These are phyloP conservation scores for Incurvaria masculella DNA, from an alignment of 2,888 invertebrate genomes.

Conservation along the genomic window DNA sequence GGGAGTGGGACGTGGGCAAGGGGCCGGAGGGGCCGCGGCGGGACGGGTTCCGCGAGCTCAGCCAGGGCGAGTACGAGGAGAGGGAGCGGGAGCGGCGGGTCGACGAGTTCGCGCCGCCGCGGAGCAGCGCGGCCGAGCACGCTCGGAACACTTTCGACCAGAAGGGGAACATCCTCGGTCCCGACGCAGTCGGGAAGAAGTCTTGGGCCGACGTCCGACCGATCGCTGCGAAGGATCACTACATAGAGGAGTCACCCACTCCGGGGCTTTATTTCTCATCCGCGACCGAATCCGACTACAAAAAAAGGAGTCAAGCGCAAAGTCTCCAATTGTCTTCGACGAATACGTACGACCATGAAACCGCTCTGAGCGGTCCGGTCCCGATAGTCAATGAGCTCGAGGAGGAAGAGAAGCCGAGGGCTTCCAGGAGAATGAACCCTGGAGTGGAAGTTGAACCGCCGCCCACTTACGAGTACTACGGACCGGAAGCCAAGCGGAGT, in stretches of 20 bases:
- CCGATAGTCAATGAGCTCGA: constrained; percentile 38
- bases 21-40: constrained; percentile 45
- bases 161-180: constrained; percentile 26
- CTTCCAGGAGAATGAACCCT: constrained; percentile 14
- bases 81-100: constrained; percentile 69
- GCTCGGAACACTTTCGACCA: constrained; percentile 29
- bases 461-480: constrained; percentile 62
- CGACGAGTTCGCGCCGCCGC: constrained; percentile 75
- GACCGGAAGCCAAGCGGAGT: constrained; percentile 37
- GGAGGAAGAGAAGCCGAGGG: constrained; percentile 15
- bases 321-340: constrained; percentile 30
- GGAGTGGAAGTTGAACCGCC: constrained; percentile 61
- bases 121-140: constrained; percentile 22
- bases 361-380: constrained; percentile 24
- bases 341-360: too few relatives aligned
- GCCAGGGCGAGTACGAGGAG: constrained; percentile 75
- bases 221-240: constrained; percentile 10
- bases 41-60: constrained; percentile 55
- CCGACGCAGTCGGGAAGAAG: constrained; percentile 19
- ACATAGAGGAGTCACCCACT: neutral
- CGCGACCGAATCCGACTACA: constrained; percentile 21
- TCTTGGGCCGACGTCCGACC: constrained; percentile 43
- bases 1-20: constrained; percentile 75
- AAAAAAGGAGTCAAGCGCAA: constrained; percentile 28
- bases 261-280: constrained; percentile 39